Evolutionary conservation across 2,113 vertebrate species (phyloP).

Genomic region (Sceloporus undulatus): DNA sequence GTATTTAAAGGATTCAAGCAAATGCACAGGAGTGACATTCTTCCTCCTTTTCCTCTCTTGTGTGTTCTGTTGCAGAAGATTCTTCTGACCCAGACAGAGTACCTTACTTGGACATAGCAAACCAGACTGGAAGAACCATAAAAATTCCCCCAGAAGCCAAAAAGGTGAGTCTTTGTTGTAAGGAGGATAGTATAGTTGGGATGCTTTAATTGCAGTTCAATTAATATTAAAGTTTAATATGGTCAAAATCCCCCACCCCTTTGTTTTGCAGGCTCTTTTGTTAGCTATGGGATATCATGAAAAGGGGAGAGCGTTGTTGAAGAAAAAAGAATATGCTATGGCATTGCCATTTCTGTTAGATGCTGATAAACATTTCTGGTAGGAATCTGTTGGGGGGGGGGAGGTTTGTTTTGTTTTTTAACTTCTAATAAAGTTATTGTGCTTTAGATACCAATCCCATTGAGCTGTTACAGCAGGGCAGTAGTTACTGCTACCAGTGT

Average conservation of each 20-base stretch:
- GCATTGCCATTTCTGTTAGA: conserved; percentile 90
- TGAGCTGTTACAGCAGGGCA: neutral
- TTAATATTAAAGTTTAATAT: conserved; percentile 4
- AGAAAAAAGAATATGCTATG: conserved; percentile 88
- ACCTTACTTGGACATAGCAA: conserved; percentile 93
- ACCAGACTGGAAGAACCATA: conserved; percentile 93
- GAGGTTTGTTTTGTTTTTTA: neutral
- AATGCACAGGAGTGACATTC: neutral
- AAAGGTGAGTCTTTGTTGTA: conserved; percentile 79
- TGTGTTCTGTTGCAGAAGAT: conserved; percentile 79
- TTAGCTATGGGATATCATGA: conserved; percentile 97
- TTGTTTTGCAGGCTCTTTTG: conserved; percentile 87
- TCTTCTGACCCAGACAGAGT: conserved; percentile 80
- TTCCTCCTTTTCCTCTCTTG: neutral
- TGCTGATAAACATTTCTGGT: conserved; percentile 94
- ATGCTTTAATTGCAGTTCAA: conserved; percentile 5
- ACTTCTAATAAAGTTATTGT: conserved; percentile 1
- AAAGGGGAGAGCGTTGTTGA: conserved; percentile 94
- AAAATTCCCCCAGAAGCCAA: conserved; percentile 86
- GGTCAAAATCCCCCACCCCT: neutral
- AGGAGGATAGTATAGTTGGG: neutral
- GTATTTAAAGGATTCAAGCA: neutral
- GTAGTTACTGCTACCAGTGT: neutral
- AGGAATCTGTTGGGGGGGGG: conserved; percentile 42
- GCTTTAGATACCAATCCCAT: neutral